phyloP scores from a whole-genome alignment of 2,797 vertebrate genomes.

The Cercopithecus diana region DNA sequence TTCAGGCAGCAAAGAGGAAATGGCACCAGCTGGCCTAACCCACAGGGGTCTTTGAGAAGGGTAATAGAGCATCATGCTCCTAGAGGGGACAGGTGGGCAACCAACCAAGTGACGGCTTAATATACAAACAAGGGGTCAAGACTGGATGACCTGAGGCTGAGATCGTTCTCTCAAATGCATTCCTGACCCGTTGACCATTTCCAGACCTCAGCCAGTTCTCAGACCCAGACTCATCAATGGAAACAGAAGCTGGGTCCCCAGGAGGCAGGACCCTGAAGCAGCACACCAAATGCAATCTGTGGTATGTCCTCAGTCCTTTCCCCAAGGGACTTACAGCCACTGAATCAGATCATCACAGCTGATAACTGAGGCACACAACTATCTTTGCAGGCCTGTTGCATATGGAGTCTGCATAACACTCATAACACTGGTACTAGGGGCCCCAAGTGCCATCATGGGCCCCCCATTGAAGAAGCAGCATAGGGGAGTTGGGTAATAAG shows the following conservation, averaged over 20 bases:
- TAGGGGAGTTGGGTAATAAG: accelerated
- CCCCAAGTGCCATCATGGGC: background rate
- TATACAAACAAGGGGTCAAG: accelerated
- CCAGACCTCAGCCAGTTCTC: background rate
- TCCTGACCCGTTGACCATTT: accelerated
- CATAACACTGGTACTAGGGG: accelerated
- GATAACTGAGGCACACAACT: background rate
- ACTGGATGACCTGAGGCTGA: accelerated
- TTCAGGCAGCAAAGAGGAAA: background rate
- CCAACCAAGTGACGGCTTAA: background rate
- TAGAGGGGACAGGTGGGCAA: accelerated
- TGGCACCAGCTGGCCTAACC: background rate
- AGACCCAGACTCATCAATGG: background rate
- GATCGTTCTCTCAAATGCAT: background rate
- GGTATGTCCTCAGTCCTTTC: accelerated
- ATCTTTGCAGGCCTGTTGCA: background rate
- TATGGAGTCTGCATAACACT: background rate
- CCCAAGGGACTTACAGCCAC: background rate
- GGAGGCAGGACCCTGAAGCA: accelerated
- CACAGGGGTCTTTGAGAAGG: background rate
- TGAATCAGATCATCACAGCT: accelerated
- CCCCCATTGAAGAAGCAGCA: background rate
- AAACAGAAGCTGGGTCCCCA: background rate
- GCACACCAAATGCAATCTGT: accelerated
- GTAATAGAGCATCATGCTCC: background rate